Evolutionary conservation across 2,113 vertebrate genomes (phyloP), one percentile per base, ranked within the genome.

Genomic region (Indicator indicator): DNA sequence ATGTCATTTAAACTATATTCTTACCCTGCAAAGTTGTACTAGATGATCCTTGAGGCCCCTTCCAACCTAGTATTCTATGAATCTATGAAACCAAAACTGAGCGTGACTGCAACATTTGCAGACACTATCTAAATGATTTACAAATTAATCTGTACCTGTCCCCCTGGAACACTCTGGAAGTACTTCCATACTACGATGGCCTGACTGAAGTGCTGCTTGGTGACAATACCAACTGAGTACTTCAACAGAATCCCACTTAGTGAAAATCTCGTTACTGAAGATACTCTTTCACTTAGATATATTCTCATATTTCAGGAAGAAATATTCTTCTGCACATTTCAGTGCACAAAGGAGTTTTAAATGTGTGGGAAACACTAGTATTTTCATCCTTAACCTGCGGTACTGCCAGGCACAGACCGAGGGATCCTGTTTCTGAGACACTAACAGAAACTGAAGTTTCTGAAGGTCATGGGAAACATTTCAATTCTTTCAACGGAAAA

Each of bases 391-490:
- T 55, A 76, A 58, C 28, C 68, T 67, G 69, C 33, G 67, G 32
- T 4, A 74, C 27, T 67, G 52, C n/a, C 16, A 27, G 56, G 59
- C 68, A 75, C 4, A 2, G 46, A 91, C 10, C 75, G 88, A 85
- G 75, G 42, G 67, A 93, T 69, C 55, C 59, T 65, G 26, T 46
- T 82, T 67, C 74, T 33, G n/a, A 91, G 63, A 70, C 64, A 76
- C 59, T 21, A 82, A 75, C 50, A 88, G 40, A 89, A 78, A 58
- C 15, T 12, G 50, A 52, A 40, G 18, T 40, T 79, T 26, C 85
- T 91, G 79, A 94, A 96, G 88, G 92, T 89, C 92, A 93, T 8
- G 6, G 19, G 15, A 93, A 78, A 83, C 72, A 42, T 73, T 59
- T 59, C 20, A 1, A 52, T 32, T 65, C 44, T 93, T 87, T 46